Conservation (phyloP, 2,888 invertebrate genomes). For the Drosophila sordidula region DNA sequence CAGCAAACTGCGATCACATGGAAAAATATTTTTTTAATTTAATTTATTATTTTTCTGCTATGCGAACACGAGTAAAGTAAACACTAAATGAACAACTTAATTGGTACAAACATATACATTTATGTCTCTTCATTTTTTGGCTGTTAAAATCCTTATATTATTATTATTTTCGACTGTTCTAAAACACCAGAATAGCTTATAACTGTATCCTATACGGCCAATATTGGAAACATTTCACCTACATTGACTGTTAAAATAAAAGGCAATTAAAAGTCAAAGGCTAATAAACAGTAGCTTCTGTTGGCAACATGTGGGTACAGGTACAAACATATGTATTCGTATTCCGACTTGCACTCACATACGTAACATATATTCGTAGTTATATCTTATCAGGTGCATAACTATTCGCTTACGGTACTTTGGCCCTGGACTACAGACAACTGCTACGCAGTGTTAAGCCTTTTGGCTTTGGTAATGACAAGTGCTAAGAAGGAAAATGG, state of each 20-base stretch:
- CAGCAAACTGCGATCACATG: conserved; percentile 27
- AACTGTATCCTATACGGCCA: too few relatives aligned
- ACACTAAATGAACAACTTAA: conserved; percentile 7
- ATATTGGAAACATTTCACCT: background rate
- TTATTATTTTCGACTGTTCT: too few relatives aligned
- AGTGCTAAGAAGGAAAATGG: conserved; percentile 23
- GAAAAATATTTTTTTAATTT: conserved; percentile 20
- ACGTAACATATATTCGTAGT: background rate
- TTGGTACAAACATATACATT: conserved; percentile 7
- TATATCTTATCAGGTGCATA: conserved; percentile 41
- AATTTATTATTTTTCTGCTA: conserved; percentile 3
- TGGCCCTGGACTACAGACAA: conserved; percentile 35
- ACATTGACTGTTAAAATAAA: too few relatives aligned
- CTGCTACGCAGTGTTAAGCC: conserved; percentile 32
- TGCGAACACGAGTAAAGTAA: conserved; percentile 1
- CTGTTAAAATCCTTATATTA: background rate
- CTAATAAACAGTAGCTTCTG: background rate
- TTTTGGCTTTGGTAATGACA: conserved; percentile 50
- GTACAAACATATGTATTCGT: conserved; percentile 4
- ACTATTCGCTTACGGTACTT: conserved; percentile 39
- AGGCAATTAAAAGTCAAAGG: background rate
- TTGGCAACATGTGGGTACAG: background rate
- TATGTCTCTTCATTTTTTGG: conserved; percentile 1
- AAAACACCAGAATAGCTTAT: too few relatives aligned
- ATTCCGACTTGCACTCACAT: conserved; percentile 4